Evolutionary conservation across 2,113 vertebrate species (phyloP).

Genomic region (Cochlearius cochlearius): DNA sequence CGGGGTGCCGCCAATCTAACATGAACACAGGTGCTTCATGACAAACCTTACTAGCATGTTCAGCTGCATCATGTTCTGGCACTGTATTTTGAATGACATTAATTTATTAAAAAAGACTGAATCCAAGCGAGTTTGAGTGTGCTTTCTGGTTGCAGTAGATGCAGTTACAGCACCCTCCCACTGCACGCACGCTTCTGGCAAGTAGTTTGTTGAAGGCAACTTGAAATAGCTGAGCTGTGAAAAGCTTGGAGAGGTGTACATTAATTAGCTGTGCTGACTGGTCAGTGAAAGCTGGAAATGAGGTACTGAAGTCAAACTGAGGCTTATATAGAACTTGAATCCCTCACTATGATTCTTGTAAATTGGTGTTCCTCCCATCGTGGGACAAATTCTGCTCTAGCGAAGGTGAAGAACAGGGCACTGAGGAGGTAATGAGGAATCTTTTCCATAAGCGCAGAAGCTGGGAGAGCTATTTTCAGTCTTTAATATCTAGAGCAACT

Average conservation of each 20-base stretch:
- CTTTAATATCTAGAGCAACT: background rate
- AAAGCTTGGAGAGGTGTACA: fast-evolving
- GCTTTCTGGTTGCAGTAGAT: background rate
- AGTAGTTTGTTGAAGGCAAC: background rate
- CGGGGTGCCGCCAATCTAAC: slow-evolving; percentile 76
- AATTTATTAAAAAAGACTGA: slow-evolving; percentile 97
- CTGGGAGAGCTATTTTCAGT: background rate
- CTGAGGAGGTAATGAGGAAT: background rate
- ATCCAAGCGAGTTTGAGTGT: background rate
- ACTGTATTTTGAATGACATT: slow-evolving; percentile 99
- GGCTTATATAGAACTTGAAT: background rate
- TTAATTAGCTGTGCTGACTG: background rate
- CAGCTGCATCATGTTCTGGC: slow-evolving; percentile 97
- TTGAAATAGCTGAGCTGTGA: background rate
- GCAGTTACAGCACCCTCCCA: background rate
- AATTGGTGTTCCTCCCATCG: background rate
- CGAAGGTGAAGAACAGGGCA: background rate
- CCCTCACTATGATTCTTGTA: background rate
- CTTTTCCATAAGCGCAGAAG: background rate
- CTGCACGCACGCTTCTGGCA: fast-evolving
- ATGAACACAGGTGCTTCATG: slow-evolving; percentile 95
- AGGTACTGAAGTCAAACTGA: background rate
- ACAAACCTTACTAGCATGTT: slow-evolving; percentile 92
- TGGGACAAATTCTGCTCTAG: background rate
- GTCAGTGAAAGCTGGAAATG: background rate